Evolutionary conservation across 1,140 invertebrate genomes (phyloP).

Genomic region (Camponotus pennsylvanicus): DNA sequence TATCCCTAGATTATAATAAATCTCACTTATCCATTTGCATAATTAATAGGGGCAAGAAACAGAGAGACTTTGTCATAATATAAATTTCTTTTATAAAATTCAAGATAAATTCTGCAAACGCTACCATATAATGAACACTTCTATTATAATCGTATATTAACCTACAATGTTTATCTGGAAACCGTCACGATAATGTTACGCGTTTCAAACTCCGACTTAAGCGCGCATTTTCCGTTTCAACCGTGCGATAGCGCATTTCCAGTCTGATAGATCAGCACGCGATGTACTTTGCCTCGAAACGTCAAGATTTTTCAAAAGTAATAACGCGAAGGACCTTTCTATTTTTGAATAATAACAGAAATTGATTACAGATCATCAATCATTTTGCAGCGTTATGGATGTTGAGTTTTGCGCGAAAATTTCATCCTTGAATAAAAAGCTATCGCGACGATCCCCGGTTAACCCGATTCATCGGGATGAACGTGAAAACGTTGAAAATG

Average conservation of each 20-base stretch:
- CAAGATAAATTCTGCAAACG: constrained; percentile 6
- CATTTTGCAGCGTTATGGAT: neutral
- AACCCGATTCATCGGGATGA: constrained; percentile 8
- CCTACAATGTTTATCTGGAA: constrained; percentile 31
- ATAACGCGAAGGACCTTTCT: neutral
- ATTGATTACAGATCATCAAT: constrained; percentile 29
- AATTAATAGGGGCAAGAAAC: neutral
- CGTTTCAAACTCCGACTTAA: constrained; percentile 27
- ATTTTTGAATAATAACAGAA: neutral
- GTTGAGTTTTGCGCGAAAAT: constrained; percentile 11
- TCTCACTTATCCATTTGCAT: neutral
- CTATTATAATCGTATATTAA: constrained; percentile 52
- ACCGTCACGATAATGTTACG: constrained; percentile 42
- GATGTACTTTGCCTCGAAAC: constrained; percentile 17
- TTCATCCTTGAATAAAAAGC: constrained; percentile 7
- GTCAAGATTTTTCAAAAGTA: constrained; percentile 11
- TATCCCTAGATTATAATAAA: too few relatives aligned
- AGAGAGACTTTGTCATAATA: neutral
- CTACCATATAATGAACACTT: constrained; percentile 5
- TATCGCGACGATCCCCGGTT: neutral
- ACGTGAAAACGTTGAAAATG: constrained; percentile 14
- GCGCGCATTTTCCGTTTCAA: constrained; percentile 29
- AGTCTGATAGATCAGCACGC: constrained; percentile 7
- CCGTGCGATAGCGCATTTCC: constrained; percentile 17
- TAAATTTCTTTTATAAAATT: constrained; percentile 7